Base-by-base conservation (phyloP, 2,113 vertebrate species). In the Ailuropoda melanoleuca region DNA sequence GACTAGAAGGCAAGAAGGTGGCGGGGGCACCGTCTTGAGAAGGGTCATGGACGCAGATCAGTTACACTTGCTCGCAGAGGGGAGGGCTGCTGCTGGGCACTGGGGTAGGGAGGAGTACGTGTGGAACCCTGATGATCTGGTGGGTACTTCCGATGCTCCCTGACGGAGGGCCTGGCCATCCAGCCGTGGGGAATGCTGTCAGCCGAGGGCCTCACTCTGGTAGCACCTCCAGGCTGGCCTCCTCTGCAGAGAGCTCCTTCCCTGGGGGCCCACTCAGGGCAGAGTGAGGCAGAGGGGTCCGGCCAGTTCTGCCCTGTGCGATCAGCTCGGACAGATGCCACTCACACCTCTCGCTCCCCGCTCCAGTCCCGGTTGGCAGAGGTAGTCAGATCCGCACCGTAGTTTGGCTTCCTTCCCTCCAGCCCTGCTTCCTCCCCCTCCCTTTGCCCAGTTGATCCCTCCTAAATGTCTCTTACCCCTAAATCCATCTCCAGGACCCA, bases 311-410 rank as follows among this genome's bases (percentile, higher is more conserved):
- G 39, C 18, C 37, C 34, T 5, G 1, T 1, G 19, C 8, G 0
- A 18, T 17, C 29, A 48, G 14, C 50, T 81, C 53, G 39, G 31
- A 75, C n/a, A 48, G 68, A 43, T 0, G 23, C 39, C 46, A 3
- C n/a, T 46, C 37, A 46, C 1, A 14, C 29, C 12, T 0, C 37
- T 5, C 34, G 0, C 18, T 15, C 8, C 55, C 3, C 1, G 6
- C n/a, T 21, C 64, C 0, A 2, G 60, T 7, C 39, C 21, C 3
- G 31, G 31, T 3, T 4, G 72, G 15, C 21, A 0, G 18, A 83
- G 56, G 66, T 53, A 0, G 4, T 9, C 43, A 50, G 53, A 13
- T 43, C 19, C 4, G 19, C 15, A 0, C 31, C 2, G 0, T n/a
- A 10, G 53, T 29, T 24, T 17, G 56, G 17, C 50, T 21, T 18